Base-by-base conservation (phyloP, 2,797 vertebrate genomes). In the Morelia viridis region DNA sequence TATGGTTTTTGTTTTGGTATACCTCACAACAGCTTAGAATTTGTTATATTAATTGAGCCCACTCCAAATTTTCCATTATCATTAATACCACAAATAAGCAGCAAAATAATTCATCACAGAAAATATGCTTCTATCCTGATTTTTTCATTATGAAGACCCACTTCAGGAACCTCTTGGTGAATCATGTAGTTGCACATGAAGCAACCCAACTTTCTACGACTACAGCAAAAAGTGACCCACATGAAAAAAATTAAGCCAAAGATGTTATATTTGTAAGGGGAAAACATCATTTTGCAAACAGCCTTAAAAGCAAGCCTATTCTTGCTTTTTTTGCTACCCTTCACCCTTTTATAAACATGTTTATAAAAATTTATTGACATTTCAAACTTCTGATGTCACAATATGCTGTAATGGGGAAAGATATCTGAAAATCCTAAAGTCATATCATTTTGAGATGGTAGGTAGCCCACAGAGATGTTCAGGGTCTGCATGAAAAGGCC, bases 361-460 rank as follows among this genome's bases (percentile, higher is more conserved):
- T 89, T n/a, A n/a, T n/a, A n/a, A 89, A 92, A 68, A 13, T 31
- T 24, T n/a, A 50, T 46, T 60, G 61, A 65, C 31, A 89, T 65
- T 89, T 41, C 85, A 80, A 92, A 71, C n/a, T 35, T 46, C 85
- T 58, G 17, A 62, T 89, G 61, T 85, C 61, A 85, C 7, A 22
- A 64, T 68, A 46, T 65, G 26, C 53, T 88, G 53, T 89, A 85
- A 85, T 19, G 65, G 50, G 15, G 65, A 26, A 91, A 13, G 31
- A 58, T 62, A 86, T 86, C 50, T 86, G 83, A 91, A 85, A 89
- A 64, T 26, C 87, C 76, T 85, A 46, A 57, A 89, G 71, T 24
- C 57, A 58, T 68, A 31, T 41, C 24, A 65, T 65, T 64, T 65
- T 68, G 87, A 85, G 53, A 65, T 68, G 31, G 61, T 89, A 92